These are phyloP conservation scores for Physocephala rufipes DNA, from an alignment of 2,888 invertebrate genomes.

Conservation along the genomic window DNA sequence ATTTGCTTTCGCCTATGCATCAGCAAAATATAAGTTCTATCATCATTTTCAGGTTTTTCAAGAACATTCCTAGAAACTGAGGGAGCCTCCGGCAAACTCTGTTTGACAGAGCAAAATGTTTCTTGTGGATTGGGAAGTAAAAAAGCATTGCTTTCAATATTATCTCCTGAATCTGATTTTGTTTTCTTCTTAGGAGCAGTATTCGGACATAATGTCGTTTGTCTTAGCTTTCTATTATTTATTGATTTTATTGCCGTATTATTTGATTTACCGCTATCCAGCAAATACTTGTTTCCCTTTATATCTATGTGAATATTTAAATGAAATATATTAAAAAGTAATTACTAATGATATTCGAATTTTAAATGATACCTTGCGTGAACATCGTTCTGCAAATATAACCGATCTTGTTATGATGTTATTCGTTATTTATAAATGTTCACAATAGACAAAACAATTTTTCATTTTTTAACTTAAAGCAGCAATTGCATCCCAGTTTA, in stretches of 20 bases:
- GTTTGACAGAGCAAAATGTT: too few species aligned
- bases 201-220: slow-evolving; percentile 51
- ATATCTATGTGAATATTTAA: slow-evolving; percentile 23
- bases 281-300: slow-evolving; percentile 35
- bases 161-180: not conserved
- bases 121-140: slow-evolving; percentile 44
- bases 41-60: not conserved
- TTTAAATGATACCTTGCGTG: slow-evolving; percentile 19
- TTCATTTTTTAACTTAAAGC: too few species aligned
- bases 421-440: slow-evolving; percentile 44
- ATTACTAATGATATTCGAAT: slow-evolving; percentile 35
- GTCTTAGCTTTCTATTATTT: slow-evolving; percentile 49
- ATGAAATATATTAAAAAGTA: slow-evolving; percentile 43
- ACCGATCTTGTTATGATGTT: slow-evolving; percentile 20
- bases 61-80: not conserved
- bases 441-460: too few species aligned
- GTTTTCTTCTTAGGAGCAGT: slow-evolving; percentile 42
- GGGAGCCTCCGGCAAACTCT: not conserved
- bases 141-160: slow-evolving; percentile 34
- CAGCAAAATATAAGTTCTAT: slow-evolving; percentile 31
- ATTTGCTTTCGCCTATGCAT: slow-evolving; percentile 48
- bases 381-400: slow-evolving; percentile 6
- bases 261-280: slow-evolving; percentile 49
- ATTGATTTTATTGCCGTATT: slow-evolving; percentile 47
- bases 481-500: slow-evolving; percentile 45